Conservation (phyloP, 1,140 invertebrate genomes). For the Zaprionus davidi region DNA sequence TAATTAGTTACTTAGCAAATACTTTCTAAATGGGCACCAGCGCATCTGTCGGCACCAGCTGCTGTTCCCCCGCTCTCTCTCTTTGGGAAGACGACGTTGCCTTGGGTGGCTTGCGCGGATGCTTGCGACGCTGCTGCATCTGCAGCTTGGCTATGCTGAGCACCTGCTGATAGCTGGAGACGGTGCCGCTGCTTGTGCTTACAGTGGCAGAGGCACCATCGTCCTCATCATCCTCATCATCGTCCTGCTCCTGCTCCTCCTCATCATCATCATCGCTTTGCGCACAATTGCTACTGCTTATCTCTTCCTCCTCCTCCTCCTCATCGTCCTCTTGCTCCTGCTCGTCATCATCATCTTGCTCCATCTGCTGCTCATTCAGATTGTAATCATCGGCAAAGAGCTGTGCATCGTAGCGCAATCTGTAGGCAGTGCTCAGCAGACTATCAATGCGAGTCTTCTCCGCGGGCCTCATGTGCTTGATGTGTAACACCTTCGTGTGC, state of each 20-base stretch:
- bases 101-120: slow-evolving; percentile 77
- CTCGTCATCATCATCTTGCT: slow-evolving; percentile 32
- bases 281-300: slow-evolving; percentile 42
- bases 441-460: slow-evolving; percentile 78
- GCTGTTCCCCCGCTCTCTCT: not conserved
- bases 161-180: slow-evolving; percentile 80
- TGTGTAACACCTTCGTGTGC: slow-evolving; percentile 76
- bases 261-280: slow-evolving; percentile 37
- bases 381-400: slow-evolving; percentile 75
- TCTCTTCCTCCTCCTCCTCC: slow-evolving; percentile 36
- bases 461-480: slow-evolving; percentile 77
- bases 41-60: slow-evolving; percentile 63
- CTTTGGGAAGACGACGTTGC: not conserved
- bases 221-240: slow-evolving; percentile 64
- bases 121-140: slow-evolving; percentile 77
- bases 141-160: slow-evolving; percentile 77
- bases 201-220: slow-evolving; percentile 50
- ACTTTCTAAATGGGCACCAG: slow-evolving; percentile 70
- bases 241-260: slow-evolving; percentile 28
- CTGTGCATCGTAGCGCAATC: slow-evolving; percentile 74
- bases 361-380: slow-evolving; percentile 49
- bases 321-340: slow-evolving; percentile 35
- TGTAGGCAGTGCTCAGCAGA: slow-evolving; percentile 71
- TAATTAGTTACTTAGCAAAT: slow-evolving; percentile 62
- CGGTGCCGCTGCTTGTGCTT: slow-evolving; percentile 67